Base-by-base conservation (phyloP, 2,888 invertebrate genomes). In the Chelonus formosanus region DNA sequence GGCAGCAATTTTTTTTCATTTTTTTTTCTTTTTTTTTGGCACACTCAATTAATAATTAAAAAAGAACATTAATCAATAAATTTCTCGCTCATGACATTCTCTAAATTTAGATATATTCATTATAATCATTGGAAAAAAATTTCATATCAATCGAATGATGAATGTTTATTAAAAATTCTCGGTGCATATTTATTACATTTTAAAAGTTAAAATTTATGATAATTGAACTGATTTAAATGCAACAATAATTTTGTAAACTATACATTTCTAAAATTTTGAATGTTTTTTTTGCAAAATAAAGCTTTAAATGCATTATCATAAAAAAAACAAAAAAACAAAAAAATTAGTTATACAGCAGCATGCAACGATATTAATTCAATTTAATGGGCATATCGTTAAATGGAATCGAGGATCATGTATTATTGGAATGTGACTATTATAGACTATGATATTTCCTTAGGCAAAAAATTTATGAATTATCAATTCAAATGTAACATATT, bases 401-500 rank as follows among this genome's bases (percentile, higher is more conserved):
- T 54, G 65, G 57, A 70, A 74, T 60, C 66, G 57, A 70, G 73
- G 73, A 73, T 74, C 72, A 72, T 68, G 70, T 67, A 70, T 68
- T 65, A 78, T 77, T 81, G 81, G 81, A 81, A 81, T 81, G 81
- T 80, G 79, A 75, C 72, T 75, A 69, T 63, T 68, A 20, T 20
- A 20, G 20, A 20, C 20, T 20, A 20, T 20, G 20, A 20, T 20
- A 20, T 20, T 20, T 20, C 20, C 20, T 20, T 20, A 20, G 20
- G 20, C 20, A 20, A 20, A 20, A 20, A 20, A 20, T 20, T 20
- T 20, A 20, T 20, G 2, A 20, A 1, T 20, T 20, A 20, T 20
- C 20, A 20, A 20, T 20, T 20, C 20, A 20, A 20, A 20, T 20
- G 20, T 20, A 20, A 20, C 20, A 20, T 20, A 20, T 20, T 20